Evolutionary conservation across 2,888 invertebrate species (phyloP), one percentile per base, ranked within the genome.

Genomic region (Punctoribates punctum): DNA sequence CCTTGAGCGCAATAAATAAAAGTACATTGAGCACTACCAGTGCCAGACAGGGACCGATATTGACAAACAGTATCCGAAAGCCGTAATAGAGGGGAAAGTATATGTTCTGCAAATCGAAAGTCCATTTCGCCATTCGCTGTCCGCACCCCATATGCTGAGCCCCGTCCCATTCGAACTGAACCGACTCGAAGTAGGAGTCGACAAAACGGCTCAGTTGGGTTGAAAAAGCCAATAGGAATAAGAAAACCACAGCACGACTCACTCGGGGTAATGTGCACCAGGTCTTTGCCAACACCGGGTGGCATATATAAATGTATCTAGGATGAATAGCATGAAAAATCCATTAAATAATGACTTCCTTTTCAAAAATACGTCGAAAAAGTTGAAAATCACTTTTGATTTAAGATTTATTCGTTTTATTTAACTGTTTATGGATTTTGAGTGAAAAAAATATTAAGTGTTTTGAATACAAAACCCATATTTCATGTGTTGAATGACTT

Each of bases 271-370:
- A 85, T 34, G 87, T 88, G 82, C 88, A 88, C 84, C 87, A 86
- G n/a, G 90, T 90, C 78, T 93, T 88, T 0, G 95, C 95, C 78
- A 91, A 88, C 0, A 93, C 90, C 0, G 94, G 93, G 83, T 94
- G 94, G 82, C 94, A 95, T 1, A 96, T 94, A 85, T 94, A 96
- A 82, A 96, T 92, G 86, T 95, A 96, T 80, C 96, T 87, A n/a
- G 8, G 20, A 17, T 38, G n/a, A 34, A n/a, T n/a, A n/a, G 27
- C 34, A 34, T 15, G 17, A n/a, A 38, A 65, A 17, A 57, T 9
- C 11, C 20, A 13, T 48, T 48, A 3, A 9, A 13, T 6, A 8
- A 60, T 11, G 1, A 27, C 3, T 8, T n/a, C 13, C 5, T 51
- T n/a, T 4, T 51, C 3, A 51, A 15, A n/a, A 8, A 51, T 13